These are phyloP conservation scores for Eublepharis macularius DNA, from an alignment of 2,113 vertebrate genomes.

Conservation along the genomic window DNA sequence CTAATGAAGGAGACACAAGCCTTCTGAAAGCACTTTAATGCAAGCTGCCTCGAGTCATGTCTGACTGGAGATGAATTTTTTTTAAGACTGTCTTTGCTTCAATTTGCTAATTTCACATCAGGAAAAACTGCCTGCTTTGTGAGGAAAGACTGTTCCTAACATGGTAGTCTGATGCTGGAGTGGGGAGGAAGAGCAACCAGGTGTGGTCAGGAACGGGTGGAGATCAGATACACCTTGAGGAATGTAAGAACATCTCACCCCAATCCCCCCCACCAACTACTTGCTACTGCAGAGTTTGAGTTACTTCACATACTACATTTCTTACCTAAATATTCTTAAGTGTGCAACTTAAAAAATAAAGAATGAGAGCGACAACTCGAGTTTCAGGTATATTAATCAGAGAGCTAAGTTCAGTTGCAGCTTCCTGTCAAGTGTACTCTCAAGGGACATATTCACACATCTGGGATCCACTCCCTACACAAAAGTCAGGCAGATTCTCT, in stretches of 20 bases:
- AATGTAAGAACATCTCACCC: neutral
- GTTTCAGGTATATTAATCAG: neutral
- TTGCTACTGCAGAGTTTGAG: neutral
- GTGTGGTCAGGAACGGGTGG: neutral
- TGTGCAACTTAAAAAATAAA: neutral
- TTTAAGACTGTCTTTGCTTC: neutral
- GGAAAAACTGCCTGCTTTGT: neutral
- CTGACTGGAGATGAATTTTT: conserved; percentile 24
- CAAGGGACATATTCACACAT: neutral
- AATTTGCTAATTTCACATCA: neutral
- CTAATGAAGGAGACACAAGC: conserved; percentile 7
- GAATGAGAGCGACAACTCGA: neutral
- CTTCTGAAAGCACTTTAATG: conserved; percentile 19
- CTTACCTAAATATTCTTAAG: neutral
- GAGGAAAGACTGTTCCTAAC: neutral
- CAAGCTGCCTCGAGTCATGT: neutral
- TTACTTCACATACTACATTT: neutral
- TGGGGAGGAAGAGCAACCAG: neutral
- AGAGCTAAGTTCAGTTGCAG: neutral
- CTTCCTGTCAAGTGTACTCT: neutral
- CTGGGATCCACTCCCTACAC: too few relatives aligned
- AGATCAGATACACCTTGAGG: neutral
- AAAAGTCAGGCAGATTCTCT: too few relatives aligned
- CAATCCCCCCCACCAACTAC: too few relatives aligned
- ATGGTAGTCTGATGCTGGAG: neutral